Conservation (phyloP, 2,797 vertebrate genomes). For the Poecilia wingei region DNA sequence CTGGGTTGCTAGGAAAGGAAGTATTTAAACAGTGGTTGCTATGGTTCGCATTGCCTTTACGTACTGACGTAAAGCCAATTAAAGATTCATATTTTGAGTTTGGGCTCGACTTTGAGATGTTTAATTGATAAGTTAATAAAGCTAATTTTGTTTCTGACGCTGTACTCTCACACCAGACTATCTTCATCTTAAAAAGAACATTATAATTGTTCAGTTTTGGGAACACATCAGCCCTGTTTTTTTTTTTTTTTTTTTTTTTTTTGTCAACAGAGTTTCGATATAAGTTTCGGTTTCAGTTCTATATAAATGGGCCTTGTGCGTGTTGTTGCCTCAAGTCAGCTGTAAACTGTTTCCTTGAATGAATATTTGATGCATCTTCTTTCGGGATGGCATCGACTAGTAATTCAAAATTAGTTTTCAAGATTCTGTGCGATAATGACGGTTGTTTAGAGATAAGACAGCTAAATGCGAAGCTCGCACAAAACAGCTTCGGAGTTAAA, state of each 20-base stretch:
- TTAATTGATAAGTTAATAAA: neutral
- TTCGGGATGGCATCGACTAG: conserved; percentile 43
- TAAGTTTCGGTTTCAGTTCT: conserved; percentile 47
- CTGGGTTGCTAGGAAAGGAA: conserved; percentile 61
- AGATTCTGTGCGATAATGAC: conserved; percentile 69
- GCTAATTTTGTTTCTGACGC: neutral
- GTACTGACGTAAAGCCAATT: neutral
- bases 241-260: neutral
- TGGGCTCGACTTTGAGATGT: neutral
- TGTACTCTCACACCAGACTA: neutral
- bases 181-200: neutral
- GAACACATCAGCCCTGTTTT: neutral
- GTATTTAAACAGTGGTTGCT: conserved; percentile 41
- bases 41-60: conserved; percentile 30
- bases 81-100: too few species aligned
- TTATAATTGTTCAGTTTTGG: neutral
- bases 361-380: accelerated
- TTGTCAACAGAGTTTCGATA: neutral
- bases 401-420: conserved; percentile 43
- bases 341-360: neutral
- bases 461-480: conserved; percentile 45
- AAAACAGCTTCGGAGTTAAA: conserved; percentile 29
- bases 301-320: neutral
- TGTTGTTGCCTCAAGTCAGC: neutral
- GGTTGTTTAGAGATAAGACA: conserved; percentile 63